phyloP scores from a whole-genome alignment of 2,113 vertebrate genomes.

The Potamarius usumacintae region DNA sequence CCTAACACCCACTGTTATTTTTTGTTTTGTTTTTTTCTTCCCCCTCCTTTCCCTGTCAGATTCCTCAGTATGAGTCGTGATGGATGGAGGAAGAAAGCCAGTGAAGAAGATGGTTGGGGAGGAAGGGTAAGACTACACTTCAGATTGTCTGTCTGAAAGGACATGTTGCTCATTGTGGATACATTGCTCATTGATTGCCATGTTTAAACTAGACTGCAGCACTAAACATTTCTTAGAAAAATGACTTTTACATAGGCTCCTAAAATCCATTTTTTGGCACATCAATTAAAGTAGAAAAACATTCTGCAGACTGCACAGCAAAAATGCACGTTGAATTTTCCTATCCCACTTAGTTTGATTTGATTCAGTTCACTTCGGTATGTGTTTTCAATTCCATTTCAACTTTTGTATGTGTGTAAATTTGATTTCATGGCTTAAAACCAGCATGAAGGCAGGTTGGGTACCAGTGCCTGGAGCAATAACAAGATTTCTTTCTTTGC shows the following conservation, averaged over 20 bases:
- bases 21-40: background rate
- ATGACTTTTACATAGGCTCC: background rate
- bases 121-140: conserved; percentile 76
- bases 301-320: background rate
- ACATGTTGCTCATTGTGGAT: background rate
- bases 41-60: conserved; percentile 56
- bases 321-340: background rate
- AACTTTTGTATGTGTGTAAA: background rate
- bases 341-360: background rate
- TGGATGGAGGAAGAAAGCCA: conserved; percentile 90
- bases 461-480: background rate
- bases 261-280: background rate
- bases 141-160: background rate
- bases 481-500: background rate
- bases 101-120: conserved; percentile 87
- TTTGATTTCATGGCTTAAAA: background rate
- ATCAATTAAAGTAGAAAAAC: background rate
- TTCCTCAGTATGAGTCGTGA: conserved; percentile 94
- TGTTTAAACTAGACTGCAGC: background rate
- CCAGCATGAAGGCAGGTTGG: background rate
- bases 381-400: background rate
- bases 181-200: too few relatives aligned
- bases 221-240: background rate
- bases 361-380: background rate
- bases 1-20: conserved; percentile 29